Percentiles rank a stretch among this genome's conserved stretches.
Evolutionary conservation across 2,797 vertebrate genomes (phyloP).

Genomic region (Toxotes lorentzi): DNA sequence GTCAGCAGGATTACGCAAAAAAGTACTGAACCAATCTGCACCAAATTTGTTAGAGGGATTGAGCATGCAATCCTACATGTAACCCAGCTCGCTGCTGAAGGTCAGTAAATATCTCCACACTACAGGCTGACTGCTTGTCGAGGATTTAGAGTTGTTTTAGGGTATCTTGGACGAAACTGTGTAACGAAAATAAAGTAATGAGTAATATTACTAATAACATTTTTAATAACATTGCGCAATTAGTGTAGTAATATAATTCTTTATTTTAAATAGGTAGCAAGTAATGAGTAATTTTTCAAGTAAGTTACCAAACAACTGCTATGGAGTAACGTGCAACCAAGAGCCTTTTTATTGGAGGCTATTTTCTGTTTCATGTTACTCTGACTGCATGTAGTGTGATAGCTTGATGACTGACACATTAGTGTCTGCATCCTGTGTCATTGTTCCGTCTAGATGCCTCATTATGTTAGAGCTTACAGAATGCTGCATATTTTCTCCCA

Average conservation of each 20-base stretch:
- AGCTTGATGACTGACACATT: conserved; percentile 20
- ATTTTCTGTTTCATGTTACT: neutral
- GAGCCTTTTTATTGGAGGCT: neutral
- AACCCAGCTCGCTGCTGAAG: neutral
- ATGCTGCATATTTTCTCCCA: conserved; percentile 17
- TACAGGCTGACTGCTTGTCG: neutral
- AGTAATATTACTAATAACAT: too few relatives aligned
- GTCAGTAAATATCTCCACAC: neutral
- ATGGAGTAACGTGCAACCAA: neutral
- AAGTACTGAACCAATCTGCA: too few relatives aligned
- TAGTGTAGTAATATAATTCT: too few relatives aligned
- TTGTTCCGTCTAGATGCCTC: conserved; percentile 12
- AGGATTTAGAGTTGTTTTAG: neutral
- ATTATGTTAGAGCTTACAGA: conserved; percentile 14
- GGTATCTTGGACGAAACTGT: too few relatives aligned
- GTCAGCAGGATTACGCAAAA: too few relatives aligned
- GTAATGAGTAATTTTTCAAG: neutral
- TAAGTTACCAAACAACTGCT: neutral
- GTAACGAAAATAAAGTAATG: neutral
- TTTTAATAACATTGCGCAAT: too few relatives aligned
- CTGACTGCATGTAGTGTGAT: neutral
- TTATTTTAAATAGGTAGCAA: too few relatives aligned
- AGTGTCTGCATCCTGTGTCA: conserved; percentile 17
- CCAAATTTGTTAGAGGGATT: too few relatives aligned
- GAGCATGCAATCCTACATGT: too few relatives aligned